Conservation (phyloP, 2,797 vertebrate species). For the Heliangelus exortis region DNA sequence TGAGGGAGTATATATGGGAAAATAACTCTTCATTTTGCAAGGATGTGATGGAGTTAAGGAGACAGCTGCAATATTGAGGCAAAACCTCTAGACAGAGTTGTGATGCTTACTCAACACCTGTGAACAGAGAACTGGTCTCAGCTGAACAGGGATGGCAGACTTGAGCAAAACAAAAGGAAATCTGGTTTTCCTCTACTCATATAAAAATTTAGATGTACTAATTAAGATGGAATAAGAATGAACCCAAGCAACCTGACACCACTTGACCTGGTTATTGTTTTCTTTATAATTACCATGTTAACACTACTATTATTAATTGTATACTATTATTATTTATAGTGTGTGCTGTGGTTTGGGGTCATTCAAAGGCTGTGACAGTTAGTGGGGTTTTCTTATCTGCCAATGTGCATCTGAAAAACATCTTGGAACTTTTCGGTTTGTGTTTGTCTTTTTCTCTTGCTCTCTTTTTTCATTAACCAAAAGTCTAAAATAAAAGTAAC, state of each 20-base stretch:
- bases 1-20: neutral
- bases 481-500: constrained; percentile 47
- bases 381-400: constrained; percentile 57
- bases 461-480: neutral
- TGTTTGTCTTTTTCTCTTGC: neutral
- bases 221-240: neutral
- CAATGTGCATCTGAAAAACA: constrained; percentile 44
- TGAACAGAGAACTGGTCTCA: neutral
- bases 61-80: neutral
- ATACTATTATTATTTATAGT: neutral
- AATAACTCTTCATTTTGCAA: neutral
- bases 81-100: neutral
- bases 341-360: neutral
- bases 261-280: neutral
- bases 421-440: neutral
- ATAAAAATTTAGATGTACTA: neutral
- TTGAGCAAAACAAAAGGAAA: neutral
- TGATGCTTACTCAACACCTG: neutral
- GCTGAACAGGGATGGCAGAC: neutral
- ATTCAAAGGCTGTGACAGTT: constrained; percentile 40
- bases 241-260: neutral
- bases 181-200: neutral
- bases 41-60: neutral
- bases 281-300: neutral
- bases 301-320: neutral